phyloP scores from a whole-genome alignment of 2,113 vertebrate genomes.

The Tragelaphus scriptus region DNA sequence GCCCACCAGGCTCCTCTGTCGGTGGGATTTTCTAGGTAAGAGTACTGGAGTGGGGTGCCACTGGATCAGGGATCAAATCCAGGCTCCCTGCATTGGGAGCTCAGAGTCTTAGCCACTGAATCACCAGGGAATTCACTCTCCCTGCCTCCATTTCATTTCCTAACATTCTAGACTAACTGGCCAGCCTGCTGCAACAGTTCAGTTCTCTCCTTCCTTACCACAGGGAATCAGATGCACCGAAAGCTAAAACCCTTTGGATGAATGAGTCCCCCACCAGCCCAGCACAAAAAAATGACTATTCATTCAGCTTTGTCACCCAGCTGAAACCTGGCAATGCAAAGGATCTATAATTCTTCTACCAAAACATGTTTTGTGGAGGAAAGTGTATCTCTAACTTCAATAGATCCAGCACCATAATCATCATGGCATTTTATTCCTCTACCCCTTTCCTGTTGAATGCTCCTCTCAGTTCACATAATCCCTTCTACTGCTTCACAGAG shows the following conservation, averaged over 20 bases:
- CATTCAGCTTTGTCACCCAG: neutral
- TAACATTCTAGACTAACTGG: neutral
- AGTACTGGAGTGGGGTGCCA: too few relatives aligned
- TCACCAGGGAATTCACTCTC: neutral
- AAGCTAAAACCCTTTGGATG: neutral
- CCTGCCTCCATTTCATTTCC: neutral
- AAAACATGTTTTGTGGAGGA: neutral
- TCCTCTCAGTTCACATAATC: neutral
- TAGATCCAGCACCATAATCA: neutral
- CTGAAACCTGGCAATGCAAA: neutral
- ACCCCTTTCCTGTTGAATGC: neutral
- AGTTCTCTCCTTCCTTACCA: neutral
- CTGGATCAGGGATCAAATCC: neutral
- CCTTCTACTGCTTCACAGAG: neutral
- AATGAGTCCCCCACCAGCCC: neutral
- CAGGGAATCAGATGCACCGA: neutral
- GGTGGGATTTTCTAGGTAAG: too few relatives aligned
- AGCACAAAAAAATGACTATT: neutral
- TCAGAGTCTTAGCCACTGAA: neutral
- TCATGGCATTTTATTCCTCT: neutral
- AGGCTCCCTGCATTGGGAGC: neutral
- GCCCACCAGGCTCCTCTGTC: too few relatives aligned
- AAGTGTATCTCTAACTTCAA: neutral
- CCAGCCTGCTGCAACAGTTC: neutral
- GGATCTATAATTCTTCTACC: neutral